A percentile compares a stretch with the other conserved stretches of the same genome.
Conservation (phyloP, 2,113 vertebrate genomes). For the Parus major region DNA sequence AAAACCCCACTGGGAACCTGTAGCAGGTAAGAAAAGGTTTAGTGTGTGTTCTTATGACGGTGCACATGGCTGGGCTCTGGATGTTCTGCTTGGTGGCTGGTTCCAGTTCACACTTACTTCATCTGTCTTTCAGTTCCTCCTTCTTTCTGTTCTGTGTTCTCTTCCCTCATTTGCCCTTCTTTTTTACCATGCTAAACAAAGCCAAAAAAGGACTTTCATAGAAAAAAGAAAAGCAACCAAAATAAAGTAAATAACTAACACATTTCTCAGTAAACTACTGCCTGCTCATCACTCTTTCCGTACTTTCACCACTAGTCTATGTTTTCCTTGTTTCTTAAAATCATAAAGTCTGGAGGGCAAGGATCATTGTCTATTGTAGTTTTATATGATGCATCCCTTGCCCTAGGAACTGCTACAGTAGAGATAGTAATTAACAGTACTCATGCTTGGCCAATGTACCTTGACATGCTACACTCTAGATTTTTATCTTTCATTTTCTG, state of each 20-base stretch:
- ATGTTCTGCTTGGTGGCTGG: constrained; percentile 24
- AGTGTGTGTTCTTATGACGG: not conserved
- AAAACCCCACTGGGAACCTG: constrained; percentile 95
- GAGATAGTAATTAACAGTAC: constrained; percentile 11
- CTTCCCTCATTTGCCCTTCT: not conserved
- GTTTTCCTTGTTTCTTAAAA: constrained; percentile 36
- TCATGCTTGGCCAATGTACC: not conserved
- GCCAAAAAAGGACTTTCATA: not conserved
- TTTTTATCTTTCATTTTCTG: constrained; percentile 35
- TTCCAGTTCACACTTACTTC: constrained; percentile 1
- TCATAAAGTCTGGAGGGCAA: not conserved
- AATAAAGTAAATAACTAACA: not conserved
- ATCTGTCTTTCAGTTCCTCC: not conserved
- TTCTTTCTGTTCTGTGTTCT: not conserved
- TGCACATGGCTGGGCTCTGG: not conserved
- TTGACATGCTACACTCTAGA: not conserved
- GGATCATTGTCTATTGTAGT: not conserved
- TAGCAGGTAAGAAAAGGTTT: constrained; percentile 84
- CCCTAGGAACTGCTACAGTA: not conserved
- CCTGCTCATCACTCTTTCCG: not conserved
- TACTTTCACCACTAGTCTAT: not conserved
- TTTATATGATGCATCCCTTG: not conserved
- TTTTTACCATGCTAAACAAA: not conserved
- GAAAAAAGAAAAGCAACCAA: not conserved
- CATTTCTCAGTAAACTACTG: not conserved